Conservation (phyloP, 2,113 vertebrate species). For the Rattus norvegicus region DNA sequence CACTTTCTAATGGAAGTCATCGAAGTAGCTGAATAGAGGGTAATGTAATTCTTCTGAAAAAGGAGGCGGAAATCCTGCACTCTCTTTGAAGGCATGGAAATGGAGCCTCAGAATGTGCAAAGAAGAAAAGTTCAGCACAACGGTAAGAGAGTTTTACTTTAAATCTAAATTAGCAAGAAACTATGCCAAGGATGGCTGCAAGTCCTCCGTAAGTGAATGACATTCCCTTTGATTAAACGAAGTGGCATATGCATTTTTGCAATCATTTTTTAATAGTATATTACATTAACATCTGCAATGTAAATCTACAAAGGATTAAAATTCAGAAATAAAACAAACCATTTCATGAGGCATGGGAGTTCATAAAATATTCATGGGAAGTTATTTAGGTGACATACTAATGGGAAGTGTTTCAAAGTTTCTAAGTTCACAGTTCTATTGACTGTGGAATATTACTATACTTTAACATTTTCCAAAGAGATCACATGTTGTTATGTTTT, state of each 20-base stretch:
- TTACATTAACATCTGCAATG: background rate
- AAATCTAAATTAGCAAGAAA: background rate
- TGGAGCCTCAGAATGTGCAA: conserved; percentile 3
- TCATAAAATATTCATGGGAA: background rate
- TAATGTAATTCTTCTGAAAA: background rate
- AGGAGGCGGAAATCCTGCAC: background rate
- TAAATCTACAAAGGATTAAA: background rate
- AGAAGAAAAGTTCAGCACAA: background rate
- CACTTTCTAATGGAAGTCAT: background rate
- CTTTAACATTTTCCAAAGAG: background rate
- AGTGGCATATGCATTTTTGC: background rate
- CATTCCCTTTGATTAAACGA: background rate
- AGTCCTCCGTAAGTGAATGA: background rate
- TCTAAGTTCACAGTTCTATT: too few relatives aligned
- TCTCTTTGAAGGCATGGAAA: background rate
- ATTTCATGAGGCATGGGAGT: background rate
- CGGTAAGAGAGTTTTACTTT: background rate
- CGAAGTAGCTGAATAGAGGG: background rate
- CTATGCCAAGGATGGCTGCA: background rate
- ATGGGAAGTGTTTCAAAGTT: background rate
- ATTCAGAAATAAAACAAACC: background rate
- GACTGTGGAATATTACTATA: background rate
- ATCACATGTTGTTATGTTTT: background rate
- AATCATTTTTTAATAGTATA: background rate
- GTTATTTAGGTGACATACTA: conserved; percentile 1